Conservation (phyloP, 92 coral and sea anemone genomes). For the Blastomussa wellsi region DNA sequence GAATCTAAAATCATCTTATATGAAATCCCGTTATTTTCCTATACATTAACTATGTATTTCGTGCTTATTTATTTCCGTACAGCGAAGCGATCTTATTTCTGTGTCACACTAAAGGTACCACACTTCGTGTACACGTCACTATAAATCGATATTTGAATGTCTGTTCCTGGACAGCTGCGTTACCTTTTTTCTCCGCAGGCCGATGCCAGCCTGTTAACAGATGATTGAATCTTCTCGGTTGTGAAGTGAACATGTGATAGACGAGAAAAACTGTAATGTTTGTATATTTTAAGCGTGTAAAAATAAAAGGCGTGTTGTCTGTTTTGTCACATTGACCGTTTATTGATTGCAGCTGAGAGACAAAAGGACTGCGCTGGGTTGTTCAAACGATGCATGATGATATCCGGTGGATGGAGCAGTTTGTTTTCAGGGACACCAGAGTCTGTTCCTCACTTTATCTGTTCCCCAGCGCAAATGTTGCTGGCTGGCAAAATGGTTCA, state of each 20-base stretch:
- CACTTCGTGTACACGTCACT: background rate
- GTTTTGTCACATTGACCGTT: background rate
- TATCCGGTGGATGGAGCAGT: too few species aligned
- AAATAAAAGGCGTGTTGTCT: background rate
- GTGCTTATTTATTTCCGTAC: too few species aligned
- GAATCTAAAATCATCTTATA: too few species aligned
- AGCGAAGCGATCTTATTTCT: too few species aligned
- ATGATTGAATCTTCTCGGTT: background rate
- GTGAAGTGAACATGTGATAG: background rate
- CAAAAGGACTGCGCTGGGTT: background rate
- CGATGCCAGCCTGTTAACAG: constrained; percentile 36
- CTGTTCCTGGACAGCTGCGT: background rate
- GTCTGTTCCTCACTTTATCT: too few species aligned
- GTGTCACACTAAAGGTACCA: background rate
- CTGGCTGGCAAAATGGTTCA: too few species aligned
- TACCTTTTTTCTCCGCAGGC: background rate
- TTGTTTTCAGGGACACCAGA: too few species aligned
- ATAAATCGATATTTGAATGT: background rate
- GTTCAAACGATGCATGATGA: background rate
- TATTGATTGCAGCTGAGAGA: background rate
- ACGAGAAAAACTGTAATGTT: background rate
- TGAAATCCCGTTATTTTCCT: too few species aligned
- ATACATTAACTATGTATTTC: too few species aligned
- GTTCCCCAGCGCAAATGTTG: too few species aligned
- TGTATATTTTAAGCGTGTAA: background rate